phyloP scores from a whole-genome alignment of 92 coral and sea anemone species.

The Actinernus sp. region DNA sequence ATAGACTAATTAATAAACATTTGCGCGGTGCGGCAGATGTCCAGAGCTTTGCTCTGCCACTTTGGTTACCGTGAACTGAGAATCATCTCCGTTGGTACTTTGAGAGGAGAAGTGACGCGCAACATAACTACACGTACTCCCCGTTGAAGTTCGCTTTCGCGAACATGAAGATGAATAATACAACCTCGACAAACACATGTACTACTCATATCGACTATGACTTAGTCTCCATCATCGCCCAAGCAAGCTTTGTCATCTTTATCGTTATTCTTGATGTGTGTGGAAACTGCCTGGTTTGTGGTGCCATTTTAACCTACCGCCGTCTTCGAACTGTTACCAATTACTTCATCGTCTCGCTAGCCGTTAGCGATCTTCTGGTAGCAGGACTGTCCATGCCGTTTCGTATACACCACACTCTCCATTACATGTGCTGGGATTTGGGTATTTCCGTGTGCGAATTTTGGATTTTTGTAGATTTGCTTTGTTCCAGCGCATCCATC shows the following conservation, averaged over 20 bases:
- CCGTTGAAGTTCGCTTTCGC: background rate
- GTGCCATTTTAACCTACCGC: constrained; percentile 65
- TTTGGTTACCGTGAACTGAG: no score
- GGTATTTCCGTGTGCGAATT: constrained; percentile 64
- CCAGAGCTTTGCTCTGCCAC: background rate
- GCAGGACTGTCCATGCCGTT: constrained; percentile 80
- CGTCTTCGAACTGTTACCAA: constrained; percentile 81
- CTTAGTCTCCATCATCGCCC: constrained; percentile 43
- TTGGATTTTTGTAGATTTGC: constrained; percentile 75
- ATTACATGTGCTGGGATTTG: constrained; percentile 72
- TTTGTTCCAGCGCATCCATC: constrained; percentile 80
- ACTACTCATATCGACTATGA: constrained; percentile 2
- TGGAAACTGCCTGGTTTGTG: constrained; percentile 76
- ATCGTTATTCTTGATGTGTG: constrained; percentile 77
- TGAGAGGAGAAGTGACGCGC: no score
- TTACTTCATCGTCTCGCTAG: constrained; percentile 85
- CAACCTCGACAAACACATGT: constrained; percentile 8
- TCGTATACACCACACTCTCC: constrained; percentile 74
- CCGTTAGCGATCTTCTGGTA: constrained; percentile 78
- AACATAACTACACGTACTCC: no score
- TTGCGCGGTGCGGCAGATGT: constrained; percentile 19
- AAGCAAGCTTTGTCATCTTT: constrained; percentile 74
- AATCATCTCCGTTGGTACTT: no score
- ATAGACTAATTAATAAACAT: constrained; percentile 67
- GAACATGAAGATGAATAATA: constrained; percentile 1